Conservation (phyloP, 92 coral and sea anemone genomes). For the Siderastrea siderea region DNA sequence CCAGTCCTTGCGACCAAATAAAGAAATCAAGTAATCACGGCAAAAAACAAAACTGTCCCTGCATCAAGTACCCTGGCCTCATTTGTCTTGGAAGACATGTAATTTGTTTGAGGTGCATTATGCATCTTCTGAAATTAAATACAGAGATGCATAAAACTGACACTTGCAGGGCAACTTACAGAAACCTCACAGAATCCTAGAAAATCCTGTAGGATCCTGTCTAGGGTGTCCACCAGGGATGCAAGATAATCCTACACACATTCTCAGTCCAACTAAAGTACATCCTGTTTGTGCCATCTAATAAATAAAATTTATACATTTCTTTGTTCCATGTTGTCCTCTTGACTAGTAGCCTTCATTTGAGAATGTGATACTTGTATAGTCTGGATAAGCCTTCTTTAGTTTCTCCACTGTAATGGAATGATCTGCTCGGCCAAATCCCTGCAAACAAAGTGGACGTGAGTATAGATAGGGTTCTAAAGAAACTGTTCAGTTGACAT, state of each 20-base stretch:
- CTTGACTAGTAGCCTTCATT: constrained; percentile 85
- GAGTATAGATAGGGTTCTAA: no score
- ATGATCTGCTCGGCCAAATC: constrained; percentile 94
- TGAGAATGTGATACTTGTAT: constrained; percentile 74
- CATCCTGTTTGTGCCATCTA: background rate
- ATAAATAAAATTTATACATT: background rate
- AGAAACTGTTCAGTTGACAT: no score
- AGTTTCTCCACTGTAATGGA: constrained; percentile 77
- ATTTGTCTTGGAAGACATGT: no score
- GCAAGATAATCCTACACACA: background rate
- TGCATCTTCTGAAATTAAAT: no score
- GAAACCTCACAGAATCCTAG: no score
- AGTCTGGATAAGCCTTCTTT: constrained; percentile 75
- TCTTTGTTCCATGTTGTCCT: background rate
- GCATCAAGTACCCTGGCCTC: no score
- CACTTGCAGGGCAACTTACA: no score
- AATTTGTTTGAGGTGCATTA: no score
- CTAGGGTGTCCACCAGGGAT: background rate
- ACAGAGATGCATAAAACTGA: no score
- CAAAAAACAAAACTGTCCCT: no score
- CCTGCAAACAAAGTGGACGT: constrained; percentile 62
- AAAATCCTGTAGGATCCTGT: background rate
- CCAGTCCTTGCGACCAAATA: no score
- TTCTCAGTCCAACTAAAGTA: background rate
- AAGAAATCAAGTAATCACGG: no score